These are phyloP conservation scores for Lithobius niger DNA, from an alignment of 1,140 invertebrate species.

Conservation along the genomic window DNA sequence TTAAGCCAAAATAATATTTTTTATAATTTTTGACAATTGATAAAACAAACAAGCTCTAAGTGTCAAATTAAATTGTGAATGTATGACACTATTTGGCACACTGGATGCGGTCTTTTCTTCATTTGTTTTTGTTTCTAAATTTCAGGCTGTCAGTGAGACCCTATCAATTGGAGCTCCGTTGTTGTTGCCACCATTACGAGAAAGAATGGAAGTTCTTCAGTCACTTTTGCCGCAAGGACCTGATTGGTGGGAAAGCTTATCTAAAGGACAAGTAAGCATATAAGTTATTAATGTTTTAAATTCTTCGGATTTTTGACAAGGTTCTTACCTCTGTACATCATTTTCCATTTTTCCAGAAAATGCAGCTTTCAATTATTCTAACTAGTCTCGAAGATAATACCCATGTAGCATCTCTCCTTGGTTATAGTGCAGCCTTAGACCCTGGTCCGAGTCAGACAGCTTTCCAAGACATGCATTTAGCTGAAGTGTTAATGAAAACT, in stretches of 20 bases:
- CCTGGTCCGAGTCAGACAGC: slow-evolving; percentile 16
- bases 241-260: slow-evolving; percentile 34
- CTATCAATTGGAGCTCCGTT: slow-evolving; percentile 43
- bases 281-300: background rate
- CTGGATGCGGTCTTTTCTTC: too few relatives aligned
- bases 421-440: slow-evolving; percentile 24
- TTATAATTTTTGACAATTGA: too few relatives aligned
- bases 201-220: slow-evolving; percentile 44
- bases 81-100: too few relatives aligned
- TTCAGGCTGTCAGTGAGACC: slow-evolving; percentile 39
- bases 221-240: slow-evolving; percentile 42
- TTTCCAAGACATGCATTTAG: slow-evolving; percentile 31
- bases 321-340: too few relatives aligned
- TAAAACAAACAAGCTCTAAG: too few relatives aligned
- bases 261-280: slow-evolving; percentile 40
- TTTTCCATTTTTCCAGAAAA: slow-evolving; percentile 35
- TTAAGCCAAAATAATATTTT: too few relatives aligned
- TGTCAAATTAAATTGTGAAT: too few relatives aligned
- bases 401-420: slow-evolving; percentile 42
- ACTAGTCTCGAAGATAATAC: slow-evolving; percentile 46
- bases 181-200: slow-evolving; percentile 43
- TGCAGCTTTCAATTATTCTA: slow-evolving; percentile 46
- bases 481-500: slow-evolving; percentile 41
- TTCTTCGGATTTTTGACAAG: too few relatives aligned
- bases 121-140: background rate